A percentile compares a stretch with the other conserved stretches of the same genome.
Conservation (phyloP, 2,888 invertebrate species). For the Odontocolon sp. region DNA sequence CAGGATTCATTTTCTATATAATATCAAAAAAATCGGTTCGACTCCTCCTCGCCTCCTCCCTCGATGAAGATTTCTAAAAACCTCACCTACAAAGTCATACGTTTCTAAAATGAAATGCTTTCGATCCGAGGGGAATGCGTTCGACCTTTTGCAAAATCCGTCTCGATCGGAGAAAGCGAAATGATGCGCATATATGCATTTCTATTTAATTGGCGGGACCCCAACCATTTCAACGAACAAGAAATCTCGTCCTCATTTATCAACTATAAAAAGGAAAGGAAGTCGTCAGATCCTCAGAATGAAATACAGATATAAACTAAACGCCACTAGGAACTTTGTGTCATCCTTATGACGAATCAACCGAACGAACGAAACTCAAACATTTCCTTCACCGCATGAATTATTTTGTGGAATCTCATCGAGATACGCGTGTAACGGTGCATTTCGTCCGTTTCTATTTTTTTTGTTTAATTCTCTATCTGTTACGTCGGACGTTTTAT, state of each 20-base stretch:
- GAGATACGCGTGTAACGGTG: conserved; percentile 35
- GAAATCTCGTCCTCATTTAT: no score
- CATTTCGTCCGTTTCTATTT: conserved; percentile 23
- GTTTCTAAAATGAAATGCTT: conserved; percentile 19
- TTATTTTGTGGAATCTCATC: not conserved
- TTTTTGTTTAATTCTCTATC: not conserved
- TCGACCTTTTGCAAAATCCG: conserved; percentile 30
- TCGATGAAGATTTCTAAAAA: not conserved
- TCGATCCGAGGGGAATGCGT: not conserved
- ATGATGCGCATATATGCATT: conserved; percentile 43
- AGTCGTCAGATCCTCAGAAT: no score
- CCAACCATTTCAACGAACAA: not conserved
- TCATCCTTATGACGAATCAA: no score
- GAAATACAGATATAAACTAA: no score
- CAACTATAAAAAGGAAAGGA: no score
- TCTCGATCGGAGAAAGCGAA: conserved; percentile 36
- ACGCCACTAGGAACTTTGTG: no score
- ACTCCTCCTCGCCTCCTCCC: not conserved
- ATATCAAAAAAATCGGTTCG: not conserved
- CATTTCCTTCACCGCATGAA: not conserved
- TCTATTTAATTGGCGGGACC: conserved; percentile 42
- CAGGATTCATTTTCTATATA: not conserved
- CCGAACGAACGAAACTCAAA: not conserved
- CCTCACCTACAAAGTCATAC: not conserved
- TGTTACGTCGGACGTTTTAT: conserved; percentile 53